Base-by-base conservation (phyloP, 2,113 vertebrate genomes). In the Ahaetulla prasina region DNA sequence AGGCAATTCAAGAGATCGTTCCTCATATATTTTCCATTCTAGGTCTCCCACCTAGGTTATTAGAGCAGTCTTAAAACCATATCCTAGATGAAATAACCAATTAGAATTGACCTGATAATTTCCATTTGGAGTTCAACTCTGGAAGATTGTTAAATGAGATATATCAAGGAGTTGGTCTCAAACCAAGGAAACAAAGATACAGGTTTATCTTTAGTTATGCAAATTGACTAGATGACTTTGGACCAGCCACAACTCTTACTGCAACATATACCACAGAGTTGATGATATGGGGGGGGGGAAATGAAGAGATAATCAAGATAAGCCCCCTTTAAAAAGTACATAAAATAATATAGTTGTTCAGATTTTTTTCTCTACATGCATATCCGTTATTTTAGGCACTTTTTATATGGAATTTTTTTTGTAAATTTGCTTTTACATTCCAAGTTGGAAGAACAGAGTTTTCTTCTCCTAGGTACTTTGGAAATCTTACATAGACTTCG, bases 401-500 rank as follows among this genome's bases (percentile, higher is more conserved):
- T 25, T 54, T 90, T 84, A 55, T 45, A 20, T 27, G 14, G 11
- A 43, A 10, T 54, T 14, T 11, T 35, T 35, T 68, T 18, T 2
- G 14, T 68, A 68, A 68, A 68, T 68, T 35, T 6, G 12, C 50
- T 54, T 27, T 14, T 30, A 43, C 8, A 43, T 35, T 80, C 35
- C 74, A 80, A 80, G 20, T 39, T 80, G 35, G 35, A 25, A 55
- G 43, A 53, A 87, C n/a, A 22, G 23, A 22, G 10, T 18, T 30
- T 22, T 50, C 30, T 5, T 14, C 92, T 4, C 92, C 89, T 96
- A 99, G 99, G 99, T 99, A 86, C 98, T 99, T 92, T 99, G 99
- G 99, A 99, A 99, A 95, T 99, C 99, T 45, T 99, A 99, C 91
- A 99, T 99, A 92, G 99, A 99, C 96, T 99, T 99, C 96, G 99